Evolutionary conservation across 53 echinoderm and acorn worm genomes (phyloP).

Genomic region (Holothuria leucospilota): DNA sequence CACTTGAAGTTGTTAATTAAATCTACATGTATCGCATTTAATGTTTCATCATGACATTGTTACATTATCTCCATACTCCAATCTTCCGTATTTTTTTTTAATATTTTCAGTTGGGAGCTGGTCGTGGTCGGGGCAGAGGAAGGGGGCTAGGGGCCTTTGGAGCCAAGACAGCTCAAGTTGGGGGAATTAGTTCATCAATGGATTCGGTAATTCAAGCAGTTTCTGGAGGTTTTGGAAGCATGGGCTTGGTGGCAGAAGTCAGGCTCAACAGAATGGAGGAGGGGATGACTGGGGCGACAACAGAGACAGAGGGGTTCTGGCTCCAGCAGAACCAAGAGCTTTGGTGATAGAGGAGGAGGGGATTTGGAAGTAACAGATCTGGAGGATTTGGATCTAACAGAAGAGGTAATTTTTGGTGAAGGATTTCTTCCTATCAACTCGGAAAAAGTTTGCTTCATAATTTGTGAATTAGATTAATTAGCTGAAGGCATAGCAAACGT

Average conservation of each 20-base stretch:
- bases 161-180: constrained; percentile 17
- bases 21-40: too few relatives aligned
- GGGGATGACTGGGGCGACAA: constrained; percentile 5
- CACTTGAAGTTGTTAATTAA: too few relatives aligned
- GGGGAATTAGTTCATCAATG: background rate
- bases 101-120: constrained; percentile 18
- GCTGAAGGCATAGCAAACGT: too few relatives aligned
- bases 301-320: constrained; percentile 1
- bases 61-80: too few relatives aligned
- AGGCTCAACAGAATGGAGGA: constrained; percentile 5
- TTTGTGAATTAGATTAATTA: too few relatives aligned
- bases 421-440: too few relatives aligned
- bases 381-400: constrained; percentile 15
- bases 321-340: background rate
- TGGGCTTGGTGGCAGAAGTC: background rate
- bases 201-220: background rate
- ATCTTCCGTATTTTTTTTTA: background rate
- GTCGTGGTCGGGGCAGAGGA: constrained; percentile 17
- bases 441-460: too few relatives aligned
- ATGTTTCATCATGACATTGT: too few relatives aligned
- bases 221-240: background rate
- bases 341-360: constrained; percentile 7
- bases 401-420: background rate
- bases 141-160: constrained; percentile 25
- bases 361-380: background rate